phyloP scores from a whole-genome alignment of 2,113 vertebrate species.

The Tachysurus fulvidraco region DNA sequence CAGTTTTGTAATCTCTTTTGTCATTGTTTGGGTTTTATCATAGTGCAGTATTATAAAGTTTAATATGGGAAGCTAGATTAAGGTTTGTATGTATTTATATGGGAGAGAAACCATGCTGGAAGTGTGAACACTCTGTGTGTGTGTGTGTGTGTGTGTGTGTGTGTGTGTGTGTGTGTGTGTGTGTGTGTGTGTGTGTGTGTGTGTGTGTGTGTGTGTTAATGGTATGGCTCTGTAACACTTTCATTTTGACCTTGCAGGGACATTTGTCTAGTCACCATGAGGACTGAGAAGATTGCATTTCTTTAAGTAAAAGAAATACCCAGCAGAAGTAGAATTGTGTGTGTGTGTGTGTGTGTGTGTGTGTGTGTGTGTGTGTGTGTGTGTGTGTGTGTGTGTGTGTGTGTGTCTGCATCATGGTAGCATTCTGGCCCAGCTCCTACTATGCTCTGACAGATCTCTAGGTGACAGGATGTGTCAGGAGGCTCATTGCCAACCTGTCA shows the following conservation, averaged over 20 bases:
- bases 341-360: conserved; percentile 27
- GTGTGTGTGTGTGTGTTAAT: neutral
- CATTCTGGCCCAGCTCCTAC: conserved; percentile 57
- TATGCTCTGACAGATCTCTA: conserved; percentile 66
- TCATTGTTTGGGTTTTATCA: neutral
- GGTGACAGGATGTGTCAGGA: conserved; percentile 68
- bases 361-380: neutral
- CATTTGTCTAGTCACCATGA: neutral
- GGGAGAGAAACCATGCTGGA: neutral
- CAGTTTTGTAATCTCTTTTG: neutral
- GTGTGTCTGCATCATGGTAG: conserved; percentile 49
- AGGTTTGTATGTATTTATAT: conserved; percentile 8
- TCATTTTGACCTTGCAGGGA: neutral
- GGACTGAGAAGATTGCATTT: neutral
- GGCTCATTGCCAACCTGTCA: conserved; percentile 66
- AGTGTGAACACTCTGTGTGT: conserved; percentile 10
- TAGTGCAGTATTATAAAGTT: neutral
- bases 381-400: neutral
- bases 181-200: conserved; percentile 21
- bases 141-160: conserved; percentile 19
- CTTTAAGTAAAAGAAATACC: neutral
- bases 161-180: neutral
- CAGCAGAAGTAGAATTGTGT: conserved; percentile 9
- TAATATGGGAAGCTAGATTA: neutral
- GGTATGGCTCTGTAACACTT: neutral